A percentile compares a stretch with the other conserved stretches of the same genome.
Evolutionary conservation across 2,797 vertebrate species (phyloP).

Genomic region (Corythornis leucogaster): DNA sequence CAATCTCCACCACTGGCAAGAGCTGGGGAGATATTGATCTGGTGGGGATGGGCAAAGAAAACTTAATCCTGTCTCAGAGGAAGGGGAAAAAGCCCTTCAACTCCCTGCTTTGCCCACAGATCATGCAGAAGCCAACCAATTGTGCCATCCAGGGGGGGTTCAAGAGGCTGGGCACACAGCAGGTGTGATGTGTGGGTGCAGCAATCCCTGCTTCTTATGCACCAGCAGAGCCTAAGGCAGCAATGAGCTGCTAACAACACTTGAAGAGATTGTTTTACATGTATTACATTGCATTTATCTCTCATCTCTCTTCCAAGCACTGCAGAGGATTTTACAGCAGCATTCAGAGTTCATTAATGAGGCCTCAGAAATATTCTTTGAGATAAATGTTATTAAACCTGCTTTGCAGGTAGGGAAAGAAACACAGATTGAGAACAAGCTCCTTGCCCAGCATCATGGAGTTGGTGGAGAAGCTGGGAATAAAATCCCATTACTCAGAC

Average conservation of each 20-base stretch:
- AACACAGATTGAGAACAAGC: neutral
- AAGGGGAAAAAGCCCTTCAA: neutral
- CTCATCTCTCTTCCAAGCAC: neutral
- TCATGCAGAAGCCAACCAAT: neutral
- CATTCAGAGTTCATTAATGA: constrained; percentile 15
- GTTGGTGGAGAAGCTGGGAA: neutral
- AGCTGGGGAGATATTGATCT: neutral
- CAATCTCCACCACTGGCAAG: neutral
- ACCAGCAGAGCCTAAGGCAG: neutral
- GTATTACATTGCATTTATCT: neutral
- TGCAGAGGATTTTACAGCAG: neutral
- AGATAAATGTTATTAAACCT: neutral
- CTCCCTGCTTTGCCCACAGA: neutral
- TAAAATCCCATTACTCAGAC: neutral
- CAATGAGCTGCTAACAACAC: neutral
- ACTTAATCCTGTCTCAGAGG: neutral
- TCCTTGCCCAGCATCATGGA: neutral
- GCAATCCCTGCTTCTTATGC: neutral
- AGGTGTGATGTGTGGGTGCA: neutral
- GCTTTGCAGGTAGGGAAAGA: neutral
- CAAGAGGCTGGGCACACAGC: neutral
- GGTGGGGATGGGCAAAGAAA: neutral
- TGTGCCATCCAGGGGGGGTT: neutral
- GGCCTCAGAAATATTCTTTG: neutral
- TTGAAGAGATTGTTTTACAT: neutral